Percentiles rank a stretch among this genome's conserved stretches.
Conservation (phyloP, 2,113 vertebrate genomes). For the Pica pica region DNA sequence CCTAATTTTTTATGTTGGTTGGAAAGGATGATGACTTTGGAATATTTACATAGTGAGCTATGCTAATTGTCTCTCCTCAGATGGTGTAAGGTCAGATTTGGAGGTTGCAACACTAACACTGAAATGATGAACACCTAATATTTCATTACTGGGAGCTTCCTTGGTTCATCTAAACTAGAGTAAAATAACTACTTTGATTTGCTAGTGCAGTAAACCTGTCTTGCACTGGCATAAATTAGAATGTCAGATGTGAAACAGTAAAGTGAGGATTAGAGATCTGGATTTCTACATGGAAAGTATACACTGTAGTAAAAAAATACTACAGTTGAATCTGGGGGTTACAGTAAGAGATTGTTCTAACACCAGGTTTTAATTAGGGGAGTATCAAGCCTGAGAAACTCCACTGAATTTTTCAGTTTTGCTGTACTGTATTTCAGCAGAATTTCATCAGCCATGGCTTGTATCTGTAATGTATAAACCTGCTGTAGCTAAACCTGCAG, state of each 20-base stretch:
- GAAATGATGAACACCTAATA: not conserved
- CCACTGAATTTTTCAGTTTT: not conserved
- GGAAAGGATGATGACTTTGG: not conserved
- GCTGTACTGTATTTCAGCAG: not conserved
- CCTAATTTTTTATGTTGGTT: not conserved
- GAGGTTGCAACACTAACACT: not conserved
- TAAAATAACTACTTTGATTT: constrained; percentile 5
- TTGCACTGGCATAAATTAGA: not conserved
- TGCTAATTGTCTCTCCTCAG: not conserved
- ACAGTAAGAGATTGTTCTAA: not conserved
- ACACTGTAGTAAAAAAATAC: not conserved
- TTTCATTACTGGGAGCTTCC: not conserved
- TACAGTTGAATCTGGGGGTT: not conserved
- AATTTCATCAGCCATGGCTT: not conserved
- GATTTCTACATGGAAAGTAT: not conserved
- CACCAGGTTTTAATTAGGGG: not conserved
- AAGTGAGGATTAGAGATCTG: not conserved
- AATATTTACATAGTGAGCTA: not conserved
- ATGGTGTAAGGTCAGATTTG: not conserved
- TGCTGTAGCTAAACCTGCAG: not conserved
- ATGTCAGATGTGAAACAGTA: not conserved
- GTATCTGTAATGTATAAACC: not conserved
- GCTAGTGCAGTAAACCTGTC: not conserved
- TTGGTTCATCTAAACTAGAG: not conserved
- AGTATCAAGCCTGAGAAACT: not conserved